Conservation (phyloP, 2,797 vertebrate species). For the Crenichthys baileyi region DNA sequence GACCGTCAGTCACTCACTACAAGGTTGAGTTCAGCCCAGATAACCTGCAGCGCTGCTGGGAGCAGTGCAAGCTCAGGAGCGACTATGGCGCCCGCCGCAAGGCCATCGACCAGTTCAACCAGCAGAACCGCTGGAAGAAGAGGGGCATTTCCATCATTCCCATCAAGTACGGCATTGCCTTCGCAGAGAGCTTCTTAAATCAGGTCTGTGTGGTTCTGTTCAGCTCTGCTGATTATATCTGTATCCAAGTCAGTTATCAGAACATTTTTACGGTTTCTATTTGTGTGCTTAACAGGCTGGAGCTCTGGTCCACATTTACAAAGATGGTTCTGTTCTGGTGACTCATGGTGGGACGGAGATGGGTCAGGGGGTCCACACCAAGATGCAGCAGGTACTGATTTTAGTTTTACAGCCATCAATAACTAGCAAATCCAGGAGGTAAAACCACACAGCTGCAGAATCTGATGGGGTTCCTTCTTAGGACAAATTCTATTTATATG, state of each 20-base stretch:
- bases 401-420: background rate
- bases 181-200: slow-evolving; percentile 78
- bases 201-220: slow-evolving; percentile 78
- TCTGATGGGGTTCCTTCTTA: background rate
- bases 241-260: background rate
- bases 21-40: slow-evolving; percentile 80
- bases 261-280: background rate
- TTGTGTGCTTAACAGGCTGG: slow-evolving; percentile 71
- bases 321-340: slow-evolving; percentile 86
- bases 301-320: slow-evolving; percentile 87
- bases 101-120: slow-evolving; percentile 81
- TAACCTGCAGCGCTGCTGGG: slow-evolving; percentile 83
- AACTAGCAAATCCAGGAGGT: too few species aligned
- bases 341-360: slow-evolving; percentile 85
- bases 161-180: slow-evolving; percentile 87
- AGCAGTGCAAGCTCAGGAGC: slow-evolving; percentile 79
- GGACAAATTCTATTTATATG: background rate
- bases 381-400: slow-evolving; percentile 84
- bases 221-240: background rate
- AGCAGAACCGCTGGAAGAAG: slow-evolving; percentile 88
- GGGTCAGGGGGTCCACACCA: slow-evolving; percentile 89
- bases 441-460: background rate
- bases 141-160: slow-evolving; percentile 87
- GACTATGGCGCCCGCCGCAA: slow-evolving; percentile 70
- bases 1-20: slow-evolving; percentile 76